A percentile compares a stretch with the other conserved stretches of the same genome.
phyloP scores from a whole-genome alignment of 2,113 vertebrate genomes.

The Cochlearius cochlearius region DNA sequence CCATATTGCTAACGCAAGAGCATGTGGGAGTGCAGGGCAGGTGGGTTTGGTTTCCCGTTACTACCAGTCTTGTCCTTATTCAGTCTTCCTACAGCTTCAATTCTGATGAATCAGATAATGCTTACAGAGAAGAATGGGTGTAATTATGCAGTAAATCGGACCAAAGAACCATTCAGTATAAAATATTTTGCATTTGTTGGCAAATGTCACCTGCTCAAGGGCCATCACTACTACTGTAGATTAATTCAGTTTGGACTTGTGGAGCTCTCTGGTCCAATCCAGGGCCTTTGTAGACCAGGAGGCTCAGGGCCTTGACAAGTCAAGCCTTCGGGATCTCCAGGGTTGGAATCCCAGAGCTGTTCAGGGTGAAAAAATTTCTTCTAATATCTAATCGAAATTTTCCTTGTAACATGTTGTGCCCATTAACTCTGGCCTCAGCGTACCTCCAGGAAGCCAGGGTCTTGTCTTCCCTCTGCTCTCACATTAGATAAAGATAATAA shows the following conservation, averaged over 20 bases:
- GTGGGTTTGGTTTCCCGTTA: background rate
- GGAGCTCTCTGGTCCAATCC: background rate
- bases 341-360: background rate
- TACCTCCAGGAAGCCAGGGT: background rate
- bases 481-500: no score
- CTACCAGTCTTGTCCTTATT: background rate
- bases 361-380: background rate
- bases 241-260: background rate
- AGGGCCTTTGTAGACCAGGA: background rate
- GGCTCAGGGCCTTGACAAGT: fast-evolving
- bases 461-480: background rate
- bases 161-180: background rate
- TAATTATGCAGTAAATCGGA: background rate
- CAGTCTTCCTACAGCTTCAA: background rate
- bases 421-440: background rate
- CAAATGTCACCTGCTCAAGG: background rate
- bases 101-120: background rate
- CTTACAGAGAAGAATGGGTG: background rate
- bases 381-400: background rate
- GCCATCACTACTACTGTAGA: background rate
- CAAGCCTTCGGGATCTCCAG: background rate
- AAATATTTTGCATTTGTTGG: background rate
- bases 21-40: no score
- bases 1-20: fast-evolving
- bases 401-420: background rate